phyloP scores from a whole-genome alignment of 2,888 invertebrate species.

The Coelopa pilipes region DNA sequence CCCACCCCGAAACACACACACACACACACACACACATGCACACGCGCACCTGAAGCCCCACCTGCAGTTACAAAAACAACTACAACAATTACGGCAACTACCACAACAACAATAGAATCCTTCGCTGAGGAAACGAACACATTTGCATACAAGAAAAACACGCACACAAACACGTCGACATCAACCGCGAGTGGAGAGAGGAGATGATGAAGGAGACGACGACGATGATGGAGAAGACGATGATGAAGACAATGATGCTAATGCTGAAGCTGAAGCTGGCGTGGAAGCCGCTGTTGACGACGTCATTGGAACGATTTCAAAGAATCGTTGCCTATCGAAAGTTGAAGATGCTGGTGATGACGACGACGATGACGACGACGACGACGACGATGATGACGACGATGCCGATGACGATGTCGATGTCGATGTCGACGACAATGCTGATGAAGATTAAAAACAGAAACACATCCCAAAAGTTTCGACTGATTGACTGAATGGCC shows the following conservation, averaged over 20 bases:
- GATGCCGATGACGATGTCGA: conserved; percentile 7
- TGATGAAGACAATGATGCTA: conserved; percentile 18
- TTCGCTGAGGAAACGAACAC: no score
- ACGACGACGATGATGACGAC: conserved; percentile 17
- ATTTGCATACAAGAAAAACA: no score
- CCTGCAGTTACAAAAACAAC: conserved; percentile 22
- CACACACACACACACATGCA: not conserved
- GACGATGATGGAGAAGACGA: conserved; percentile 35
- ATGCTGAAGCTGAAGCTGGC: no score
- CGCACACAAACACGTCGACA: no score
- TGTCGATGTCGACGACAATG: not conserved
- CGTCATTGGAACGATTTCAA: no score
- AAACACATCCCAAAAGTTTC: conserved; percentile 61
- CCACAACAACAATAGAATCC: no score
- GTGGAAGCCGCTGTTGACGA: conserved; percentile 1
- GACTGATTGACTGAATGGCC: conserved; percentile 65
- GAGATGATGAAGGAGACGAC: conserved; percentile 30
- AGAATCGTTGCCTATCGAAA: no score
- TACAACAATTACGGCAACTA: not conserved
- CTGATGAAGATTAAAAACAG: conserved; percentile 39
- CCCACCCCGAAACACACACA: not conserved
- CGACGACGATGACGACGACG: not conserved
- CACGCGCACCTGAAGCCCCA: not conserved
- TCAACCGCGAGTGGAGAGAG: no score
- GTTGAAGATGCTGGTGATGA: not conserved